Conservation (phyloP, 1,140 invertebrate genomes). For the Drosophila kohkoa region DNA sequence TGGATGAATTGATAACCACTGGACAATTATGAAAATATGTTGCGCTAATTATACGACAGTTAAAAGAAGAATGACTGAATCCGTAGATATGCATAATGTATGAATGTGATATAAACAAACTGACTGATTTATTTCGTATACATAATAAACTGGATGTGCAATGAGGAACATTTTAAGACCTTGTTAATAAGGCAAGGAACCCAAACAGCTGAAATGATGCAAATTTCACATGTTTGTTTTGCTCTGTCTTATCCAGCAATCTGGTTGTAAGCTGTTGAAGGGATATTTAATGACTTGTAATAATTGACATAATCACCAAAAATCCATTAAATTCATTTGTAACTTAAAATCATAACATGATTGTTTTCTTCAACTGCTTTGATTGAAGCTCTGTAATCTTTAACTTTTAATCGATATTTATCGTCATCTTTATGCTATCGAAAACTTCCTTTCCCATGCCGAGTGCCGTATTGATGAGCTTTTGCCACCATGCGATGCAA, state of each 20-base stretch:
- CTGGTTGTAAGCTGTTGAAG: constrained; percentile 1
- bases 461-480: not conserved
- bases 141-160: not conserved
- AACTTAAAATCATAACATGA: not conserved
- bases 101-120: not conserved
- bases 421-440: not conserved
- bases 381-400: not conserved
- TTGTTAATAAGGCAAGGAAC: constrained; percentile 10
- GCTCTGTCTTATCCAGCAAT: not conserved
- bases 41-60: not conserved
- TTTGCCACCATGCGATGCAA: not conserved
- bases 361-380: not conserved
- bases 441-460: not conserved
- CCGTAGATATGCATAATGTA: not conserved
- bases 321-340: not conserved
- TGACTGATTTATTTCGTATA: not conserved
- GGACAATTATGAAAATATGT: not conserved
- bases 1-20: not conserved
- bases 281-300: constrained; percentile 10
- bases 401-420: not conserved
- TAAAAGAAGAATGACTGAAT: not conserved
- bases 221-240: constrained; percentile 6
- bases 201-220: not conserved
- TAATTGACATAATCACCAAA: not conserved
- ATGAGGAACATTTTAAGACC: not conserved